Percentiles rank a stretch among this genome's conserved stretches.
Conservation (phyloP, 2,113 vertebrate genomes). For the Psittacula cyanocephala region DNA sequence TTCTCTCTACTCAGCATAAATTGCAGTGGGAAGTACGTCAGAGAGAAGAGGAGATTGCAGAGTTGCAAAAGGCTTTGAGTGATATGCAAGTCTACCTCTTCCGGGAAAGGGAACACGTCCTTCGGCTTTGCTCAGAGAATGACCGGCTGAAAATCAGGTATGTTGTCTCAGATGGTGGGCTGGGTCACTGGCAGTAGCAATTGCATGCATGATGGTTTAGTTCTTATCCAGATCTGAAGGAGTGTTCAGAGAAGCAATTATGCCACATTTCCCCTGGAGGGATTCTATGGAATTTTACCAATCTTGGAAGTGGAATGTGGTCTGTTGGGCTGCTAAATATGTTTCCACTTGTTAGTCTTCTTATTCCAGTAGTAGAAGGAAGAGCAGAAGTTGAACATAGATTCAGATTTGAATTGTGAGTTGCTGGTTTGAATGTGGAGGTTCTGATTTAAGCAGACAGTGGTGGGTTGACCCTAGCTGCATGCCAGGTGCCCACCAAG, state of each 20-base stretch:
- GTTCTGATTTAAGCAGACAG: background rate
- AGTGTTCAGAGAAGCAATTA: background rate
- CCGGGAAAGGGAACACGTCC: conserved; percentile 91
- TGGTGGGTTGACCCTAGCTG: background rate
- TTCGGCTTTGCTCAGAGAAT: conserved; percentile 93
- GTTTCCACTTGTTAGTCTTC: background rate
- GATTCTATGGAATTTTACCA: background rate
- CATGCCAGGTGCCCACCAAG: background rate
- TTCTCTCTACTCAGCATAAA: conserved; percentile 79
- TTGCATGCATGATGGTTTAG: fast-evolving
- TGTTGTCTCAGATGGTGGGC: background rate
- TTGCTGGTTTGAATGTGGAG: background rate
- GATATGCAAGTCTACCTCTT: conserved; percentile 95
- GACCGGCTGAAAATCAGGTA: conserved; percentile 95
- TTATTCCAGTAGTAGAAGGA: background rate
- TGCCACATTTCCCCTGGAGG: background rate
- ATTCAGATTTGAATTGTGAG: background rate
- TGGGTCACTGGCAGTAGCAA: background rate
- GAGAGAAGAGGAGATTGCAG: conserved; percentile 85
- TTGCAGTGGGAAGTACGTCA: conserved; percentile 86
- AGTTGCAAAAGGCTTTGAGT: conserved; percentile 91
- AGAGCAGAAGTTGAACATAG: background rate
- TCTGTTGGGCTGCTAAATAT: background rate
- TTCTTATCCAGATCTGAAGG: background rate
- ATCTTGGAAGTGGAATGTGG: background rate